phyloP scores from a whole-genome alignment of 2,797 vertebrate genomes.

The Pseudotriccus pelzelni region DNA sequence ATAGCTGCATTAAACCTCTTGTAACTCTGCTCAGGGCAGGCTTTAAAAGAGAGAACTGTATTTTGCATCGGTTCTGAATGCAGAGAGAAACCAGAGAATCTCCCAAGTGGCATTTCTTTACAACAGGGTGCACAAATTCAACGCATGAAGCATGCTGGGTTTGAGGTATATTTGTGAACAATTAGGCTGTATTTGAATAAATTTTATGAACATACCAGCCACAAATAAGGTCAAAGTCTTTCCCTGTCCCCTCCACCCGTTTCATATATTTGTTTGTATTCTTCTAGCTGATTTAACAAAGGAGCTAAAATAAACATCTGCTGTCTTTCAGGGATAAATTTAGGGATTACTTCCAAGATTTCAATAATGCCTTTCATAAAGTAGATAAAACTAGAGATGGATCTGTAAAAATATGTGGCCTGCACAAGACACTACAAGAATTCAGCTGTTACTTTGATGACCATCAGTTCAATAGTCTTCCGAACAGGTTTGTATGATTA shows the following conservation, averaged over 20 bases:
- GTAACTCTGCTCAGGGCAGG: background rate
- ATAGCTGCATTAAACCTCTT: background rate
- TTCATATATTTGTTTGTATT: background rate
- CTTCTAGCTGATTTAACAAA: background rate
- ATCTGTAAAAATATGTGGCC: conserved; percentile 7
- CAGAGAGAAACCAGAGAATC: background rate
- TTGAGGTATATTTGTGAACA: background rate
- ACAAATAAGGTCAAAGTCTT: background rate
- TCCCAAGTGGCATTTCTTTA: background rate
- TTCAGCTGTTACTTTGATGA: conserved; percentile 46
- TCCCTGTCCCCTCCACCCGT: background rate
- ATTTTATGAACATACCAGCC: background rate
- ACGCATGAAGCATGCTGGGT: background rate
- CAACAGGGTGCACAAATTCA: background rate
- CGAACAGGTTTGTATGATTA: conserved; percentile 61
- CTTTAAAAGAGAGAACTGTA: background rate
- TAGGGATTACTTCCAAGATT: conserved; percentile 57
- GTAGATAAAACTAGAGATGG: conserved; percentile 55
- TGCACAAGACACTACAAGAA: conserved; percentile 58
- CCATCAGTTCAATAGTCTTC: conserved; percentile 53
- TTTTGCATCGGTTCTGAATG: background rate
- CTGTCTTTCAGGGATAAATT: conserved; percentile 73
- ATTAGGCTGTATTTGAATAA: background rate
- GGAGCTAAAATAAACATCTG: conserved; percentile 3
- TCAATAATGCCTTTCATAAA: conserved; percentile 51